Conservation (phyloP, 2,888 invertebrate genomes). For the Agonopterix arenella region DNA sequence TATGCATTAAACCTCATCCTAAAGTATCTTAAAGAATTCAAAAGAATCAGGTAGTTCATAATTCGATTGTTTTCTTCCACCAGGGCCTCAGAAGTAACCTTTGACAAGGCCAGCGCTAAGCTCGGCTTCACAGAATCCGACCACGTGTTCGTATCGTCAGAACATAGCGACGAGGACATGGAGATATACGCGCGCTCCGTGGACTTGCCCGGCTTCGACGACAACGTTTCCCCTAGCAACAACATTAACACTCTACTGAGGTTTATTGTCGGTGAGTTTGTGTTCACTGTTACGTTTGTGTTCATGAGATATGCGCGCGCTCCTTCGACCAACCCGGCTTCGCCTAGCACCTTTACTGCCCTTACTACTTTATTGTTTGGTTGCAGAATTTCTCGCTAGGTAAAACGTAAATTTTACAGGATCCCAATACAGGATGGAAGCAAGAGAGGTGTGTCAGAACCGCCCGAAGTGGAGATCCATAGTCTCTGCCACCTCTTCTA, state of each 20-base stretch:
- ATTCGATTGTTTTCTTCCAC: not conserved
- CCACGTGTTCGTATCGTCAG: constrained; percentile 75
- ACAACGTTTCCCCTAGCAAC: constrained; percentile 88
- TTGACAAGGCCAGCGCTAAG: constrained; percentile 49
- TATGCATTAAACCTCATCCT: too few species aligned
- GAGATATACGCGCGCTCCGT: constrained; percentile 86
- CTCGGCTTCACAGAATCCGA: constrained; percentile 54
- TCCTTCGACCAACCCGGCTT: constrained; percentile 87
- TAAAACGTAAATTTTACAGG: too few species aligned
- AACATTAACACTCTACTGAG: constrained; percentile 82
- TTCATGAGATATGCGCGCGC: constrained; percentile 56
- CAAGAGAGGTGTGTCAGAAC: too few species aligned
- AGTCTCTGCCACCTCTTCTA: too few species aligned
- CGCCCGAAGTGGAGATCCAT: too few species aligned
- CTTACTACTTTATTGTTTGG: too few species aligned
- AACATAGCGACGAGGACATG: constrained; percentile 83
- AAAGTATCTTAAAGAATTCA: too few species aligned
- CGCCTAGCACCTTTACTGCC: constrained; percentile 46
- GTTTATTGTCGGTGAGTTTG: constrained; percentile 78
- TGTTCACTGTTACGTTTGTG: too few species aligned
- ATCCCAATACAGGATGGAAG: too few species aligned
- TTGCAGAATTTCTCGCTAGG: too few species aligned
- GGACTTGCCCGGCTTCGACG: constrained; percentile 88
- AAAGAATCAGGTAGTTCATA: too few species aligned
- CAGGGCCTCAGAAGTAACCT: constrained; percentile 45